phyloP scores from a whole-genome alignment of 2,888 invertebrate genomes.

The Meteorus cinctellus region DNA sequence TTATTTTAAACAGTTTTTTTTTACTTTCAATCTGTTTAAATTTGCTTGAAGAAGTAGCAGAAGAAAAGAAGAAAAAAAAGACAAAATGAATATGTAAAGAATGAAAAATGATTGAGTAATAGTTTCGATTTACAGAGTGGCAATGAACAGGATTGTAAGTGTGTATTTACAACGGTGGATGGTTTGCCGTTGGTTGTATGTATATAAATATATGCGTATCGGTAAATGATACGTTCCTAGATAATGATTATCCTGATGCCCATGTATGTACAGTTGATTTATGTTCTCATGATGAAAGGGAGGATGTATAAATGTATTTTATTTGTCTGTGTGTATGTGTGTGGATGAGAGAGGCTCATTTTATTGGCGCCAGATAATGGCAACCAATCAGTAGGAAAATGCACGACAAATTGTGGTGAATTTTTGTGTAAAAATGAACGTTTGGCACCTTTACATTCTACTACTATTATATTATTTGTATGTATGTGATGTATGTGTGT shows the following conservation, averaged over 20 bases:
- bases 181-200: constrained; percentile 9
- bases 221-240: constrained; percentile 28
- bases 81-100: not conserved
- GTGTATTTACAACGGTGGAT: constrained; percentile 4
- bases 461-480: not conserved
- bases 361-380: constrained; percentile 29
- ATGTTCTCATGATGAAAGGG: constrained; percentile 19
- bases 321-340: not conserved
- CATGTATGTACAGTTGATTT: constrained; percentile 19
- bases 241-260: constrained; percentile 15
- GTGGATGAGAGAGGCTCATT: not conserved
- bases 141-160: not conserved
- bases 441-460: not conserved
- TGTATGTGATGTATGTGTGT: not conserved
- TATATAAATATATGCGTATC: constrained; percentile 19
- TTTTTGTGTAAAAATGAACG: constrained; percentile 1
- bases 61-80: too few species aligned
- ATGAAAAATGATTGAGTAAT: not conserved
- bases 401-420: constrained; percentile 9
- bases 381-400: constrained; percentile 22
- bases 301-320: not conserved
- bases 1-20: too few species aligned
- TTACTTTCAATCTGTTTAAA: too few species aligned
- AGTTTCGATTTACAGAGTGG: constrained; percentile 4
- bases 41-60: too few species aligned